These are phyloP conservation scores for Pterocles gutturalis DNA, from an alignment of 2,113 vertebrate species.

Conservation along the genomic window DNA sequence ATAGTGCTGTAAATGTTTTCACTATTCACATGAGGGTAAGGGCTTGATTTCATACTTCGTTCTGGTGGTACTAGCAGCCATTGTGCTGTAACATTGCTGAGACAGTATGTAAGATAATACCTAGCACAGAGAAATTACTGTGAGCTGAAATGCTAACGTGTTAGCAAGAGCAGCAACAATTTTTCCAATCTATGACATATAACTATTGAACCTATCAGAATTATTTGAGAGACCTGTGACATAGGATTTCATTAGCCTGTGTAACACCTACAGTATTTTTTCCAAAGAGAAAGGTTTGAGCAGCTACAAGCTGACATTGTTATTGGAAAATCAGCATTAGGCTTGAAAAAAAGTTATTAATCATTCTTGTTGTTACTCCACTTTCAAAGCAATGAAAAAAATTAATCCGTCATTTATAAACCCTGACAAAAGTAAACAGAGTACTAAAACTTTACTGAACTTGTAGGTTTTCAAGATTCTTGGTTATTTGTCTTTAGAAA, in stretches of 20 bases:
- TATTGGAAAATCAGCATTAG: not conserved
- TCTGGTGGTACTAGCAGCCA: not conserved
- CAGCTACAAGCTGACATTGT: not conserved
- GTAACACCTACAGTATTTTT: not conserved
- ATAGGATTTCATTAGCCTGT: not conserved
- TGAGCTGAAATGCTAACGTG: fast-evolving
- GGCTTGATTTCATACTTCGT: not conserved
- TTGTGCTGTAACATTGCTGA: not conserved
- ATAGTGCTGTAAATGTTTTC: not conserved
- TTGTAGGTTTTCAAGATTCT: not conserved
- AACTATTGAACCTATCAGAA: not conserved
- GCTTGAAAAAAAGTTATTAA: not conserved
- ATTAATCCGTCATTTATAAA: not conserved
- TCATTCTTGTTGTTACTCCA: not conserved
- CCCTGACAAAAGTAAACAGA: not conserved
- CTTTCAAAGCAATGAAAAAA: not conserved
- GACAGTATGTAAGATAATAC: fast-evolving
- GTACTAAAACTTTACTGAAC: not conserved
- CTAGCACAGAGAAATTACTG: not conserved
- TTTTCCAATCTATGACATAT: not conserved
- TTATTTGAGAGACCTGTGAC: not conserved
- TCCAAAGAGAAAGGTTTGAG: not conserved
- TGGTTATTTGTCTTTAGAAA: conserved; percentile 4
- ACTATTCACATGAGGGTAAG: not conserved
- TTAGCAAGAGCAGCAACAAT: not conserved